phyloP scores from a whole-genome alignment of 2,888 invertebrate genomes.

The Mythimna vitellina region DNA sequence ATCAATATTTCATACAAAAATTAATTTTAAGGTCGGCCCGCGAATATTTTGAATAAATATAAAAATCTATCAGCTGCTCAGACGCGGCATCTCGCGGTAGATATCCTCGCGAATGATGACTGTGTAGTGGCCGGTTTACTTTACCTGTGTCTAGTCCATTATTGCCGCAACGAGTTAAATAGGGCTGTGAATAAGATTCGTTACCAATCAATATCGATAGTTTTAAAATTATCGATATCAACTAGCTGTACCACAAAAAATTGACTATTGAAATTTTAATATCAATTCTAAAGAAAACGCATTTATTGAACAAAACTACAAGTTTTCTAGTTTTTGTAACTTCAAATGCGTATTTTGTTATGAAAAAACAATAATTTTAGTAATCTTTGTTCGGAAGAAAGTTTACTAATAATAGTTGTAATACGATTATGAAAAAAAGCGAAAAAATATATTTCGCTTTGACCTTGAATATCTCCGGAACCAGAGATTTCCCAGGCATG shows the following conservation, averaged over 20 bases:
- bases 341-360: no score
- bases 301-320: no score
- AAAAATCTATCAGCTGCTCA: background rate
- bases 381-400: no score
- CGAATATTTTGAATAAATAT: background rate
- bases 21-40: background rate
- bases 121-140: background rate
- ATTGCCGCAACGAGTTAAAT: background rate
- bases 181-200: background rate
- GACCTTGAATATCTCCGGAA: no score
- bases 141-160: background rate
- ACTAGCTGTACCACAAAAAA: background rate
- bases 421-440: no score
- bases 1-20: background rate
- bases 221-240: background rate
- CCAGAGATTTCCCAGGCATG: no score
- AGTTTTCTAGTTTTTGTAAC: no score
- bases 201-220: background rate
- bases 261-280: no score
- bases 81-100: slow-evolving; percentile 17
- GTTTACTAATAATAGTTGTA: no score
- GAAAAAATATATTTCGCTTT: no score
- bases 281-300: no score
- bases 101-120: slow-evolving; percentile 28
- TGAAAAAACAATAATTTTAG: no score